These are phyloP conservation scores for Diarsia mendica DNA, from an alignment of 2,888 invertebrate genomes.

Conservation along the genomic window DNA sequence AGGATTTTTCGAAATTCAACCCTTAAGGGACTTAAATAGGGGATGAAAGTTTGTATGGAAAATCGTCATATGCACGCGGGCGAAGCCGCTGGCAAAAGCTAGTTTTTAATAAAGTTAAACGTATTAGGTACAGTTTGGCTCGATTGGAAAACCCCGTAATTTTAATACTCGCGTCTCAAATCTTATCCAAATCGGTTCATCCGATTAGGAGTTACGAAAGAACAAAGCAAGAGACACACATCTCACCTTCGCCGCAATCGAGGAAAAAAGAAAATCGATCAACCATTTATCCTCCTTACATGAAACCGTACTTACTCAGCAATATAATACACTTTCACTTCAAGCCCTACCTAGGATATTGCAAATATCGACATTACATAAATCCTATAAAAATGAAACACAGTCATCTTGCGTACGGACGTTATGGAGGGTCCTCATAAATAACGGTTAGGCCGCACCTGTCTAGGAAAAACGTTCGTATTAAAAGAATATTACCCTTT, in stretches of 20 bases:
- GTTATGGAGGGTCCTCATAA: conserved; percentile 77
- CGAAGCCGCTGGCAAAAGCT: too few species aligned
- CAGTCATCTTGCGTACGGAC: conserved; percentile 66
- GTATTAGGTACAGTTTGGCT: too few species aligned
- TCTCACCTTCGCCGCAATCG: background rate
- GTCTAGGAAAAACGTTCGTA: conserved; percentile 70
- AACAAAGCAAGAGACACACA: too few species aligned
- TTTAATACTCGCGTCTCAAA: too few species aligned
- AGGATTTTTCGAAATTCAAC: too few species aligned
- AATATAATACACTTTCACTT: conserved; percentile 38
- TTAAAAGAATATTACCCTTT: conserved; percentile 68
- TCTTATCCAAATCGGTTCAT: too few species aligned
- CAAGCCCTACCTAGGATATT: conserved; percentile 53
- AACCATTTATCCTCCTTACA: background rate
- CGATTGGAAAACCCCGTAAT: too few species aligned
- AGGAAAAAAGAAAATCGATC: background rate
- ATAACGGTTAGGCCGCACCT: conserved; percentile 79
- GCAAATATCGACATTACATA: conserved; percentile 70
- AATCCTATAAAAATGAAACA: conserved; percentile 78
- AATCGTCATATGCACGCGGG: too few species aligned
- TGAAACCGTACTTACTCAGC: conserved; percentile 26
- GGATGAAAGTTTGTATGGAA: too few species aligned
- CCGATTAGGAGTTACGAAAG: too few species aligned
- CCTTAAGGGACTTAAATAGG: too few species aligned
- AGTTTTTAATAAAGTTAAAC: too few species aligned